These are phyloP conservation scores for Nebria ingens DNA, from an alignment of 1,140 invertebrate species.

Conservation along the genomic window DNA sequence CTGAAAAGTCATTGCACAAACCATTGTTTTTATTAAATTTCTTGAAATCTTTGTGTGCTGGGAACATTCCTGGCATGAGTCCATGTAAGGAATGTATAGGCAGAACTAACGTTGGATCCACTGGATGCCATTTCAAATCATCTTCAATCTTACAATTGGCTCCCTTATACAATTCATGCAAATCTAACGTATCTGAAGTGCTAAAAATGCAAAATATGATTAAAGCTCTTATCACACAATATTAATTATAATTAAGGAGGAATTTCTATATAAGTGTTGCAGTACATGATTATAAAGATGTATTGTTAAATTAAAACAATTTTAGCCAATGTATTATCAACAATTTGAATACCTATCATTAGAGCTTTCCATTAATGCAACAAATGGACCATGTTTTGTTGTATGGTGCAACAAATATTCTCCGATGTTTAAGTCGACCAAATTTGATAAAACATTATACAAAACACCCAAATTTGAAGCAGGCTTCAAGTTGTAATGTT, in stretches of 20 bases:
- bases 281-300: no score
- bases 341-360: constrained; percentile 11
- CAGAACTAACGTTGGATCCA: constrained; percentile 29
- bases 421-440: constrained; percentile 29
- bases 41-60: constrained; percentile 18
- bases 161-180: constrained; percentile 23
- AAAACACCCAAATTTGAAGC: constrained; percentile 29
- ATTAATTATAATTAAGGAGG: no score
- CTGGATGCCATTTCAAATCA: constrained; percentile 25
- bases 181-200: constrained; percentile 18
- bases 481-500: constrained; percentile 31
- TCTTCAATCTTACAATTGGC: constrained; percentile 16
- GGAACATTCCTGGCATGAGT: constrained; percentile 31
- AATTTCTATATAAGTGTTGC: no score
- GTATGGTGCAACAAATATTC: constrained; percentile 36
- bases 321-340: no score
- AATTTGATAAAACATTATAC: constrained; percentile 32
- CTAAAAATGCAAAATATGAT: neutral
- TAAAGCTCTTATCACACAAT: no score
- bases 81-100: constrained; percentile 22
- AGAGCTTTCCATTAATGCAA: constrained; percentile 27
- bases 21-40: no score
- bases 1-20: no score
- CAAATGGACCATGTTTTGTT: constrained; percentile 33
- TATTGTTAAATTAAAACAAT: no score